Percentiles rank a stretch among this genome's conserved stretches.
Evolutionary conservation across 2,113 vertebrate species (phyloP).

Genomic region (Xenotilapia flavipinnis): DNA sequence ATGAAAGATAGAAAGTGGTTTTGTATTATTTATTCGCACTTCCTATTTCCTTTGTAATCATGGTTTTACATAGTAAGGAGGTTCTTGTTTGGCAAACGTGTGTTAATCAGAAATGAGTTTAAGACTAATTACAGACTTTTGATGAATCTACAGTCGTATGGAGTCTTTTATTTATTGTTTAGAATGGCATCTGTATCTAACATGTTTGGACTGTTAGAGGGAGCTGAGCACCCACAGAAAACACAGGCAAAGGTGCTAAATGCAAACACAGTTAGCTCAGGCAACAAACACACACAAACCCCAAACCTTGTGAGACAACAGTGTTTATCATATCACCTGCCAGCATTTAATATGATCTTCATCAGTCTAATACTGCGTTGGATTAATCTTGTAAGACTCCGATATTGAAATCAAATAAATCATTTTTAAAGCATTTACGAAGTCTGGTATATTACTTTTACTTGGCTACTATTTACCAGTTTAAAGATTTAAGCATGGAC

Average conservation of each 20-base stretch:
- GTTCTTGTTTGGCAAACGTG: background rate
- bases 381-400: background rate
- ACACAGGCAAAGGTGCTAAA: background rate
- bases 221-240: background rate
- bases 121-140: background rate
- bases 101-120: rapidly evolving
- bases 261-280: background rate
- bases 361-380: background rate
- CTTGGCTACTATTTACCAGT: background rate
- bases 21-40: background rate
- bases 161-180: background rate
- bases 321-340: background rate
- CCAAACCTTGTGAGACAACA: background rate
- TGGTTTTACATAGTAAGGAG: background rate
- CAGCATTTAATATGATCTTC: background rate
- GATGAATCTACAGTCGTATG: background rate
- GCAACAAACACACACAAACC: background rate
- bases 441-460: background rate
- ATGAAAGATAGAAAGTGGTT: background rate
- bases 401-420: background rate
- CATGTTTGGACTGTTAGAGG: background rate
- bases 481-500: background rate
- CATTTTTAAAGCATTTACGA: rapidly evolving
- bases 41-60: background rate
- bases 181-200: background rate